Percentiles rank a stretch among this genome's conserved stretches.
Evolutionary conservation across 2,113 vertebrate species (phyloP).

Genomic region (Serranochromis macrocephalus): DNA sequence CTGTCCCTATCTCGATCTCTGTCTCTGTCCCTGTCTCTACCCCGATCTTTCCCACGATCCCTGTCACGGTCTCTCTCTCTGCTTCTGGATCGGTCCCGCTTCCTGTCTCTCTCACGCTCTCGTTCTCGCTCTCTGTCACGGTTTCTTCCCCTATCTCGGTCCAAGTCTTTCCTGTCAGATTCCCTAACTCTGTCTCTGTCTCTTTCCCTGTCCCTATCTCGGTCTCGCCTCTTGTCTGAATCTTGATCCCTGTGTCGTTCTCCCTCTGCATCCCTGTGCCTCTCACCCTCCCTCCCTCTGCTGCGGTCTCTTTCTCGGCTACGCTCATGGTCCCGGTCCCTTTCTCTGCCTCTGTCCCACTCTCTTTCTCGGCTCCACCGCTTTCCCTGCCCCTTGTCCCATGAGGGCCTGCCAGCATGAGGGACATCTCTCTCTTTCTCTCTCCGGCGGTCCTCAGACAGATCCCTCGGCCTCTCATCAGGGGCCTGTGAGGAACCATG

Average conservation of each 20-base stretch:
- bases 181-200: conserved; percentile 18
- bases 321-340: conserved; percentile 52
- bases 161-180: conserved; percentile 13
- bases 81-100: conserved; percentile 20
- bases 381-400: conserved; percentile 73
- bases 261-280: conserved; percentile 40
- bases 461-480: conserved; percentile 75
- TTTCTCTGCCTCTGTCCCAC: conserved; percentile 60
- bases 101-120: neutral
- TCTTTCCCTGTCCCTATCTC: conserved; percentile 52
- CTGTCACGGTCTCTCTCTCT: conserved; percentile 51
- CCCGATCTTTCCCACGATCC: neutral
- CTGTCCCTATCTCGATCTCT: conserved; percentile 14
- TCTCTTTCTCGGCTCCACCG: conserved; percentile 75
- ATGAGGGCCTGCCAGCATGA: conserved; percentile 48
- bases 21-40: conserved; percentile 7
- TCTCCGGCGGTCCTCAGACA: conserved; percentile 76
- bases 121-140: neutral
- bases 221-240: conserved; percentile 39
- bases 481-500: conserved; percentile 57
- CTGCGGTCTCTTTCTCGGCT: conserved; percentile 42
- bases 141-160: conserved; percentile 36
- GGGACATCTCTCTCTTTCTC: conserved; percentile 70
- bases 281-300: conserved; percentile 29
- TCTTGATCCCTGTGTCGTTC: conserved; percentile 46